Evolutionary conservation across 2,888 invertebrate genomes (phyloP), one percentile per base, ranked within the genome.

Genomic region (Amphipyra tragopoginis): DNA sequence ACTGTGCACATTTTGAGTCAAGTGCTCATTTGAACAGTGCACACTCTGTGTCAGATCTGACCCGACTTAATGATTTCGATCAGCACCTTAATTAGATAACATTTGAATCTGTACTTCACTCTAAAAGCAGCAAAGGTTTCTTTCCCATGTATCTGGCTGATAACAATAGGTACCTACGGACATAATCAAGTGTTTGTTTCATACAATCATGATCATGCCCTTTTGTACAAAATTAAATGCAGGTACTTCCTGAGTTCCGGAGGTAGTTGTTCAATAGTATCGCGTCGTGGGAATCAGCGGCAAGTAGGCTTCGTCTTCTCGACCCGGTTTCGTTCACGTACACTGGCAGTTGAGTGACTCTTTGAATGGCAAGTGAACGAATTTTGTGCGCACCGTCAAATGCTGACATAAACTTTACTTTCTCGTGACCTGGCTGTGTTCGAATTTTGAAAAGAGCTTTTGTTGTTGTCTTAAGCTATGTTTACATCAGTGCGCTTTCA

Each of bases 291-390:
- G 81, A 78, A 76, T 74, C 68, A 50, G 54, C 43, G 15, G 36
- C 61, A 81, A 79, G 77, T 77, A 71, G 80, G 81, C 77, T 80
- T 79, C 79, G 77, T 80, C 84, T 82, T 77, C 79, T 83, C 84
- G 90, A 87, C 91, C 90, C 79, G 88, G 91, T 91, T 92, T 79
- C 81, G 77, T 85, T 90, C 88, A 87, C 86, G 86, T 87, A 75
- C 66, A 53, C 66, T 57, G 72, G 26, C 72, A 72, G 58, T 76
- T 66, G 75, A 81, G 80, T 72, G 80, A 63, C 75, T 79, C 76
- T 73, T 60, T 77, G 81, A 84, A 89, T 86, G 81, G 81, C 81
- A 86, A 86, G 82, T 82, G 85, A 82, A 84, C 82, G 75, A 86
- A 87, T 88, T 90, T 87, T 85, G 80, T 81, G 74, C 64, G 72